Base-by-base conservation (phyloP, 2,113 vertebrate genomes). In the Redunca redunca region DNA sequence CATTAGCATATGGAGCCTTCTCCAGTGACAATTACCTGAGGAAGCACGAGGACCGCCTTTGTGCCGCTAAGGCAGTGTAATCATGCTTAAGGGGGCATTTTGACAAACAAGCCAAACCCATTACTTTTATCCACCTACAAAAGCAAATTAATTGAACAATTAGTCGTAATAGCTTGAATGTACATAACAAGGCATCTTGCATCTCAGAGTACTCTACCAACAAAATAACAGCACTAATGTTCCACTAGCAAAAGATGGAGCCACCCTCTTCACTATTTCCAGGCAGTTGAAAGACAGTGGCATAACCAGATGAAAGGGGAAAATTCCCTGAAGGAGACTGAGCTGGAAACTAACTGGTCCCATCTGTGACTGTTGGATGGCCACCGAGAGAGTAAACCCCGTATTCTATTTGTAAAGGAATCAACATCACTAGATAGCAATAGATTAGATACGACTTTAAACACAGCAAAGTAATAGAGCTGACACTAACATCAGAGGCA, bases 71-170 rank as follows among this genome's bases (percentile, higher is more conserved):
- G 90, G 81, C 95, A 90, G 5, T 83, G 52, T 97, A 98, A 97
- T 97, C 89, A 62, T 90, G 40, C 98, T 95, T 97, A 52, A 40
- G 96, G 98, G 98, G 81, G n/a, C 82, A 94, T 97, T 98, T 95
- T 97, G 95, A 98, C 71, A 96, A 98, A 98, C 30, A 96, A 96
- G 96, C 91, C 25, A 96, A 97, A 91, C 58, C 80, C 90, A 95
- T 97, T 97, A 95, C 96, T 97, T 97, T 97, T 97, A 94, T 91
- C 52, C 93, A 97, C 36, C 50, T 87, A 91, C 90, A 94, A 94
- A 80, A 91, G 87, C 58, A 94, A 95, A 98, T 97, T 97, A 98
- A 97, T 98, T 96, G 97, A 92, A 96, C 95, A 97, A 97, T 97
- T 97, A 97, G 97, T 95, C 87, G 46, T 94, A 97, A 97, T 93